phyloP scores from a whole-genome alignment of 2,888 invertebrate species.

The Polydesmus complanatus region DNA sequence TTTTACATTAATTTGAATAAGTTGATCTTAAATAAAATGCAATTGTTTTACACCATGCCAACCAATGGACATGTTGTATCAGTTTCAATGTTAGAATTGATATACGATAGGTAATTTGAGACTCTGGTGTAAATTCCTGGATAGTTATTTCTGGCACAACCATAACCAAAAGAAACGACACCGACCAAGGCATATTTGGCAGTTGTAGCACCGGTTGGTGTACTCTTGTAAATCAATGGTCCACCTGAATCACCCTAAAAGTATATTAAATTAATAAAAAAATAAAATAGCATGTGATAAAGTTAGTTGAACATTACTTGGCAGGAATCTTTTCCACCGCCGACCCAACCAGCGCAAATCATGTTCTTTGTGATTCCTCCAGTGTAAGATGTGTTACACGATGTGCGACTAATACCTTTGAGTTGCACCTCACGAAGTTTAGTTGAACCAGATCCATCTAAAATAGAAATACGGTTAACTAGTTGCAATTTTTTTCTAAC shows the following conservation, averaged over 20 bases:
- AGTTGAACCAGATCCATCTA: not conserved
- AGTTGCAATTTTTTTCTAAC: not conserved
- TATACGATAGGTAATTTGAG: not conserved
- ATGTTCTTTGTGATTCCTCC: not conserved
- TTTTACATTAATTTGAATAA: too few species aligned
- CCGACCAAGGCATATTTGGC: not conserved
- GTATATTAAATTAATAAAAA: too few species aligned
- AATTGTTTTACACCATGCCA: too few species aligned
- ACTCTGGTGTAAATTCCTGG: not conserved
- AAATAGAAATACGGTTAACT: too few species aligned
- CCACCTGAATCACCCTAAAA: not conserved
- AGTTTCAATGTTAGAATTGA: too few species aligned
- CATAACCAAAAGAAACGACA: not conserved
- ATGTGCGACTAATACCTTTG: not conserved
- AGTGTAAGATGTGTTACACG: not conserved
- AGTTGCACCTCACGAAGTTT: not conserved
- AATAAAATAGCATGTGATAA: not conserved
- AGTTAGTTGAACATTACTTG: not conserved
- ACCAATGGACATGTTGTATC: too few species aligned
- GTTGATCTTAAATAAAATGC: too few species aligned
- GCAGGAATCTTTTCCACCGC: not conserved
- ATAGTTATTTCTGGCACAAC: not conserved
- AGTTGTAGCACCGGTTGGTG: not conserved
- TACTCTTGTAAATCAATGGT: not conserved
- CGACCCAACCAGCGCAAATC: not conserved